These are phyloP conservation scores for Leucophenga maculata DNA, from an alignment of 2,888 invertebrate genomes.

Conservation along the genomic window DNA sequence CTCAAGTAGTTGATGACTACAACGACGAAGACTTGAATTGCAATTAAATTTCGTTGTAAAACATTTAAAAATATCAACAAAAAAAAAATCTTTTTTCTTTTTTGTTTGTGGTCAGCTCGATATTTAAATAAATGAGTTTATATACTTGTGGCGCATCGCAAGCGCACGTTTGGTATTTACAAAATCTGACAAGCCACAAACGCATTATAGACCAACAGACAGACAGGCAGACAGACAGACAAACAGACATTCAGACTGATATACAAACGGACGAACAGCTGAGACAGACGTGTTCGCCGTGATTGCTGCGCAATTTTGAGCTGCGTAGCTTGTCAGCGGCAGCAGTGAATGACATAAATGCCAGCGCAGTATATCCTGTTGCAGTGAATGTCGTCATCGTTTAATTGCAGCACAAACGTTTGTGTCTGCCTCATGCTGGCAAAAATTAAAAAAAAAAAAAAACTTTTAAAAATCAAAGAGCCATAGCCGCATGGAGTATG, in stretches of 20 bases:
- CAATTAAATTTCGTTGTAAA: no score
- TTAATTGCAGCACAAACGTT: slow-evolving; percentile 21
- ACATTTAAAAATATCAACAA: no score
- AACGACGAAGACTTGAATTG: no score
- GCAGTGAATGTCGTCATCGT: neutral
- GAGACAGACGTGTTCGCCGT: neutral
- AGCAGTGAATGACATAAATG: slow-evolving; percentile 11
- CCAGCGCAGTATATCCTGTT: no score
- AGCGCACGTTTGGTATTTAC: slow-evolving; percentile 7
- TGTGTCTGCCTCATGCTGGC: neutral
- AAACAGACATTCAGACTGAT: neutral
- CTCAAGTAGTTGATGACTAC: no score
- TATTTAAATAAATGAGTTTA: slow-evolving; percentile 19
- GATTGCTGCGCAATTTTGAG: neutral
- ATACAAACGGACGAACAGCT: no score
- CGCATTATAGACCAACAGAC: slow-evolving; percentile 3
- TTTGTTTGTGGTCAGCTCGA: slow-evolving; percentile 11
- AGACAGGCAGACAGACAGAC: neutral
- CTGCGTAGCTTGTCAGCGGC: slow-evolving; percentile 1
- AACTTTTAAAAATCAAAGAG: neutral
- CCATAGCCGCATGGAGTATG: neutral
- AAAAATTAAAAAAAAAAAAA: neutral
- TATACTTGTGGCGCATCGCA: neutral
- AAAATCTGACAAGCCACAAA: slow-evolving; percentile 24
- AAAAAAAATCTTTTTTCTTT: neutral